A percentile compares a stretch with the other conserved stretches of the same genome.
Conservation (phyloP, 2,113 vertebrate genomes). For the Narcine bancroftii region DNA sequence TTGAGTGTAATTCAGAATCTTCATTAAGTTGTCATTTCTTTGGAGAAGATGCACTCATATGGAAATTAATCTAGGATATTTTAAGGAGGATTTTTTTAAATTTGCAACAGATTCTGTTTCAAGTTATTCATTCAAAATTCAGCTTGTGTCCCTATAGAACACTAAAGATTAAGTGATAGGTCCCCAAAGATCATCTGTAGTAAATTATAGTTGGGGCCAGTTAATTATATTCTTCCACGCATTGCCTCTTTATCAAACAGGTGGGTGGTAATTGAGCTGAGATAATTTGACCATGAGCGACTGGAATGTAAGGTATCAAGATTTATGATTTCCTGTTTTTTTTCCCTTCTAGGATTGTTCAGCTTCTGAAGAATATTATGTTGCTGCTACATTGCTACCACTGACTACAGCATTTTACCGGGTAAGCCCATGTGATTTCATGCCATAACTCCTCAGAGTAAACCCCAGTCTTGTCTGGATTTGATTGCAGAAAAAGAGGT, state of each 20-base stretch:
- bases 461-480: conserved; percentile 1
- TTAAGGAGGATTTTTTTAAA: conserved; percentile 1
- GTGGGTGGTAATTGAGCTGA: conserved; percentile 26
- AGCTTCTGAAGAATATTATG: conserved; percentile 82
- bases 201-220: conserved; percentile 29
- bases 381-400: conserved; percentile 84
- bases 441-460: not conserved
- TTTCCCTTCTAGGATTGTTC: conserved; percentile 85
- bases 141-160: conserved; percentile 22
- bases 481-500: not conserved
- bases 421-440: conserved; percentile 60
- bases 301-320: conserved; percentile 29
- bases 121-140: conserved; percentile 29
- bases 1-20: not conserved
- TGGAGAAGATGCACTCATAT: not conserved
- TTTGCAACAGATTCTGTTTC: conserved; percentile 19
- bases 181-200: conserved; percentile 23
- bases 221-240: conserved; percentile 32
- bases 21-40: not conserved
- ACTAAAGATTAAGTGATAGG: conserved; percentile 33
- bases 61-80: not conserved
- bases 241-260: conserved; percentile 32
- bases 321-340: conserved; percentile 42
- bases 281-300: not conserved
- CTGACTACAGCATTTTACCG: conserved; percentile 89